A percentile compares a stretch with the other conserved stretches of the same genome.
Evolutionary conservation across 2,888 invertebrate genomes (phyloP).

Genomic region (Lepidochrysops patricia): DNA sequence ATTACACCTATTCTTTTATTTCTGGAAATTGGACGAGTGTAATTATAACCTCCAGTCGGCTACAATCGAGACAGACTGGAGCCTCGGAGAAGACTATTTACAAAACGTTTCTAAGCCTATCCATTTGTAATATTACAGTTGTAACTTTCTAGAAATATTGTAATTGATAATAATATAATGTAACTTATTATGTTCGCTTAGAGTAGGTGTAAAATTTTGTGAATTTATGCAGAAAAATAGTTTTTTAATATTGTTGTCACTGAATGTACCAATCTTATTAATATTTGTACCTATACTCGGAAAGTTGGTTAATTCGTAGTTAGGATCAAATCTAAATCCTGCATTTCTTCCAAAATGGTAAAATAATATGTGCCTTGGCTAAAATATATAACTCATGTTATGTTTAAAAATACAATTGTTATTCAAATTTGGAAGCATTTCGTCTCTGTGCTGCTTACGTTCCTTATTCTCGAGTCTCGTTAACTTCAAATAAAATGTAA

Average conservation of each 20-base stretch:
- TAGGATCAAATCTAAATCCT: conserved; percentile 73
- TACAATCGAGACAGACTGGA: neutral
- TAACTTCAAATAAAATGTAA: neutral
- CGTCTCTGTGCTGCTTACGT: conserved; percentile 49
- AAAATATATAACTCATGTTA: conserved; percentile 57
- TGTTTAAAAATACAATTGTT: conserved; percentile 41
- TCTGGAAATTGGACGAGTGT: neutral
- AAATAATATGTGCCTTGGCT: conserved; percentile 71
- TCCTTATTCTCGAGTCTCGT: neutral
- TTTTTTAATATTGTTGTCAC: conserved; percentile 75
- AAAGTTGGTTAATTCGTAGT: conserved; percentile 73
- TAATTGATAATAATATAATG: conserved; percentile 47
- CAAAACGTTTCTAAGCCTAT: conserved; percentile 14
- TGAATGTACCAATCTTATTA: conserved; percentile 73
- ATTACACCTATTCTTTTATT: neutral
- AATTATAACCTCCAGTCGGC: neutral
- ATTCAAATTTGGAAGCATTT: conserved; percentile 31
- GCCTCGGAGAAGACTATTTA: conserved; percentile 10
- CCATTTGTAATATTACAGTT: conserved; percentile 58
- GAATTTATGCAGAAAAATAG: conserved; percentile 73
- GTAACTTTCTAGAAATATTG: conserved; percentile 67
- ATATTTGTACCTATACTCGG: conserved; percentile 72
- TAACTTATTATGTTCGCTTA: conserved; percentile 65
- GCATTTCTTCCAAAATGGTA: conserved; percentile 64
- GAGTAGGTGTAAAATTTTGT: conserved; percentile 71